A percentile compares a stretch with the other conserved stretches of the same genome.
Evolutionary conservation across 2,888 invertebrate species (phyloP).

Genomic region (Aphodius granarius): DNA sequence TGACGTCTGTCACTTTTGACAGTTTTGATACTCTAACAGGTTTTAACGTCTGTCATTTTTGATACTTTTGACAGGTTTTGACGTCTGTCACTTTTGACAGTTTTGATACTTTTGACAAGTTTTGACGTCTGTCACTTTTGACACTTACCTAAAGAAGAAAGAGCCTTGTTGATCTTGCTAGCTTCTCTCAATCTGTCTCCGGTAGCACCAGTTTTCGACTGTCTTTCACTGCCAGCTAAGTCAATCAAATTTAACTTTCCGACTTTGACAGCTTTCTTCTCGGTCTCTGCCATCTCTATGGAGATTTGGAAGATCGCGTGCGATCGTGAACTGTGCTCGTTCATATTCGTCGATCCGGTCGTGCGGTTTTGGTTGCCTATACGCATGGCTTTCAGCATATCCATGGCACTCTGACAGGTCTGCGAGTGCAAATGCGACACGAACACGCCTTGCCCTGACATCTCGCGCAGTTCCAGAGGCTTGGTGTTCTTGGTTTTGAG

Average conservation of each 20-base stretch:
- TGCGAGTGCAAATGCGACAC: conserved; percentile 94
- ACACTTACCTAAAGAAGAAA: conserved; percentile 89
- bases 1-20: no score
- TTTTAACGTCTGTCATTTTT: no score
- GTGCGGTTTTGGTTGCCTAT: conserved; percentile 92
- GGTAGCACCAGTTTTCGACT: conserved; percentile 94
- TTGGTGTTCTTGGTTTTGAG: conserved; percentile 61
- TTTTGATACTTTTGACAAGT: no score
- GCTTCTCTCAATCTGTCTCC: conserved; percentile 94
- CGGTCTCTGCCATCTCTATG: conserved; percentile 87
- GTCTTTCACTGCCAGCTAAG: conserved; percentile 96
- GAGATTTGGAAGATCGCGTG: conserved; percentile 99
- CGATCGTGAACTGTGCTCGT: conserved; percentile 95
- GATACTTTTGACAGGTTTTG: no score
- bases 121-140: no score
- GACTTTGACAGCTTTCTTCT: conserved; percentile 66
- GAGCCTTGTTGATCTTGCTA: conserved; percentile 94
- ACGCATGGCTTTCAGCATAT: conserved; percentile 93
- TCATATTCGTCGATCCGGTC: conserved; percentile 70
- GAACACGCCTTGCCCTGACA: conserved; percentile 74
- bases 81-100: no score
- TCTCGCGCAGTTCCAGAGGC: conserved; percentile 64
- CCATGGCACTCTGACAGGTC: conserved; percentile 90
- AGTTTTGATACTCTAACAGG: no score
- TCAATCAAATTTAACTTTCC: conserved; percentile 97